Evolutionary conservation across 2,888 invertebrate species (phyloP), one percentile per base, ranked within the genome.

Genomic region (Bellardia bayeri): DNA sequence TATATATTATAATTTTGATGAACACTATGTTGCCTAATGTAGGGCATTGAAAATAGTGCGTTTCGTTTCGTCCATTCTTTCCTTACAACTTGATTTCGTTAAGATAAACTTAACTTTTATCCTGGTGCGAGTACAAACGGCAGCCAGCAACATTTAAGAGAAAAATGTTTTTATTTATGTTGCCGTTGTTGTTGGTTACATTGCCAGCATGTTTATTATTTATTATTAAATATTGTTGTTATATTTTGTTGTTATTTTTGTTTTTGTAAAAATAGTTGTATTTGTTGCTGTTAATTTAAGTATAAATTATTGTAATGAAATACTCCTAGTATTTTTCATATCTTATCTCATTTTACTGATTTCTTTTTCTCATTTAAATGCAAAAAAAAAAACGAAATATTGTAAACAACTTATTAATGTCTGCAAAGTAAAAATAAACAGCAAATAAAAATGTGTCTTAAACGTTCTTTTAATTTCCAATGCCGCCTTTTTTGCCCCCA

Each of bases 291-390:
- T 58, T 82, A 68, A 63, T 76, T 86, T 74, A 72, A 86, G 75
- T 88, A 86, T 84, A 80, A 86, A 78, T 84, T 68, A 83, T 88
- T 86, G 74, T 81, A 84, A 85, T 79, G 79, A 85, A 75, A 82
- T 82, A 85, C 85, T 82, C 23, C 81, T 82, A 68, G 87, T 81
- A 81, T 74, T 80, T 80, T 64, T 63, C 69, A 81, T 85, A 85
- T 87, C 87, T 87, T 87, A 87, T 87, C 87, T 74, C 63, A 75
- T 79, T 74, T 81, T 84, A 40, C 66, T 54, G 84, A 79, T 85
- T 74, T 61, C 51, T 81, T 81, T 51, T 74, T 83, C 58, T 69
- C 33, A 71, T 75, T 80, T 83, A 71, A 76, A 71, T 75, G 56
- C 75, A 72, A 33, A 37, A 51, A 30, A 72, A 33, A 54, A 40